Conservation (phyloP, 92 coral and sea anemone genomes). For the Phenganax stokvisi region DNA sequence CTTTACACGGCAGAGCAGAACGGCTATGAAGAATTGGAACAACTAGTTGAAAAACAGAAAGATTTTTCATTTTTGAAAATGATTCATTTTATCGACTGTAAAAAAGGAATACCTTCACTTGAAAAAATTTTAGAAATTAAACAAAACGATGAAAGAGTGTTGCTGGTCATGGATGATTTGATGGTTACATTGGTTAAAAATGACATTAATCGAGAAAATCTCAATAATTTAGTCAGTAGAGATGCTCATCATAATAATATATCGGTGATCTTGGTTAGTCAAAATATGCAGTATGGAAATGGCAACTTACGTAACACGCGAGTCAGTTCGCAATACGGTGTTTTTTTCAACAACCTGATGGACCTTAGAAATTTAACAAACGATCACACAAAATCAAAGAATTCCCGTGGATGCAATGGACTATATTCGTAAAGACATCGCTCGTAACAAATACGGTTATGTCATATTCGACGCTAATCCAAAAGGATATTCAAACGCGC, state of each 20-base stretch:
- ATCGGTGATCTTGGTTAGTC: too few relatives aligned
- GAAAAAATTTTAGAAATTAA: neutral
- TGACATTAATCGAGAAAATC: neutral
- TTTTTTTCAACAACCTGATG: too few relatives aligned
- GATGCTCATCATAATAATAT: too few relatives aligned
- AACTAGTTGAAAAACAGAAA: neutral
- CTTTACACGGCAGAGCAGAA: neutral
- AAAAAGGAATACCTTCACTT: neutral
- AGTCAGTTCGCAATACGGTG: neutral
- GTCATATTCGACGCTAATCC: too few relatives aligned
- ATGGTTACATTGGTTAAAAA: too few relatives aligned
- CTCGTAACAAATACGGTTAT: too few relatives aligned
- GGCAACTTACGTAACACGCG: neutral
- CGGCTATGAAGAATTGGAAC: neutral
- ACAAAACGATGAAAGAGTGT: neutral
- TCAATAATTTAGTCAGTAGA: too few relatives aligned
- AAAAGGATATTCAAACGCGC: too few relatives aligned
- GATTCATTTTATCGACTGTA: neutral
- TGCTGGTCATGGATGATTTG: neutral
- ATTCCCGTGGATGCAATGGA: too few relatives aligned
- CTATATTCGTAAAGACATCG: too few relatives aligned
- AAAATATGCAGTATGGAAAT: neutral
- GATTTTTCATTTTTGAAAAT: neutral
- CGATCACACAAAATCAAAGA: too few relatives aligned
- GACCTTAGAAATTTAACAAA: too few relatives aligned